Base-by-base conservation (phyloP, 2,888 invertebrate genomes). In the Coleophora deauratella region DNA sequence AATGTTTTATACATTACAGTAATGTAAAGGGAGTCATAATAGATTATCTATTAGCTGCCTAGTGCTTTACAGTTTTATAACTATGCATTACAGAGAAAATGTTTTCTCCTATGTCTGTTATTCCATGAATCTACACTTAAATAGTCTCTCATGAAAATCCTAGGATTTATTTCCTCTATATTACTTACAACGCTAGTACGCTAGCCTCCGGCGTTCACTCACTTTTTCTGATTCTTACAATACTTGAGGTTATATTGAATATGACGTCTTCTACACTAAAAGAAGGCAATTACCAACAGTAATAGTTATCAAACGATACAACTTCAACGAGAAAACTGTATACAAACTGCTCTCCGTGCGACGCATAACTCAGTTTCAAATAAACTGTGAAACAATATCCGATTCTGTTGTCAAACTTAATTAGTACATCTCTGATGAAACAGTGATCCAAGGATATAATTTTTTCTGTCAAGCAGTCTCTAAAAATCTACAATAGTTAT, bases 201-300 rank as follows among this genome's bases (percentile, higher is more conserved):
- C n/a, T n/a, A n/a, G n/a, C 6, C 21, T 21, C 21, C 6, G 21
- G 21, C 21, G 3, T 21, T 21, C 21, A 21, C 6, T 21, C 6
- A 21, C 21, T 21, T 21, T 6, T 21, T 21, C 6, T 21, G 21
- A 21, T 21, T n/a, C n/a, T n/a, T n/a, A 6, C 21, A 21, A 21
- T 21, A 21, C 3, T 21, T 21, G 3, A 21, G 21, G 6, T 21
- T 21, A 21, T 21, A 6, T 21, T 21, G 21, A 4, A 21, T 21
- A 21, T 3, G 3, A 21, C 6, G 21, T 21, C 6, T 21, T 21
- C 57, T 45, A 52, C 37, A 45, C 46, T 53, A 64, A 57, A 37
- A 62, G 60, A 76, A 77, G 72, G 69, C 71, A 72, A n/a, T 70
- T 70, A 56, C 53, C 56, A 68, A 77, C 72, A 72, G 58, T 72